Conservation (phyloP, 1,140 invertebrate species). For the Pollicipes pollicipes region DNA sequence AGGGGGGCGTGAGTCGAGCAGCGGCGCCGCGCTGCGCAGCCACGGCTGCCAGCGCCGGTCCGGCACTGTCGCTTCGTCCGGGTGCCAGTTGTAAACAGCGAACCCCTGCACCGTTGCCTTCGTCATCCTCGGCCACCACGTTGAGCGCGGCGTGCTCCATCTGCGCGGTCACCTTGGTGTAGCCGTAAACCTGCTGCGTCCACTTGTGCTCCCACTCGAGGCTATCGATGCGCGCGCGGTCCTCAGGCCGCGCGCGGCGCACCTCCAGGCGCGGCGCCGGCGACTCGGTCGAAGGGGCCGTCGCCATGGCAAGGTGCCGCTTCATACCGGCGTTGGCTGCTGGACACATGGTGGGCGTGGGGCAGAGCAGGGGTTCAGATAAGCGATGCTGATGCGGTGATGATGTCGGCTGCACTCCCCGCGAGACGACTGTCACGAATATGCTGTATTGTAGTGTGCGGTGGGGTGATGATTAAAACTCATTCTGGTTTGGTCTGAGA, state of each 20-base stretch:
- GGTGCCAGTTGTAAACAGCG: neutral
- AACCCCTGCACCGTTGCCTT: neutral
- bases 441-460: too few species aligned
- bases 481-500: too few species aligned
- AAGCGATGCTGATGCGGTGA: too few species aligned
- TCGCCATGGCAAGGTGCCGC: neutral
- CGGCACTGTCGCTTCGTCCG: neutral
- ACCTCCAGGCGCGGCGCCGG: neutral
- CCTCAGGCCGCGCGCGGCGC: too few species aligned
- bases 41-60: neutral
- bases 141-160: neutral
- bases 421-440: too few species aligned
- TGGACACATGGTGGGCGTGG: too few species aligned
- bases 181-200: neutral
- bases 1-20: neutral
- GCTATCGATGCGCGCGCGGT: neutral
- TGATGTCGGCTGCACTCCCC: too few species aligned
- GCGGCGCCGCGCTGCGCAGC: neutral
- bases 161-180: neutral
- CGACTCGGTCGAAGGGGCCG: too few species aligned
- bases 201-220: neutral
- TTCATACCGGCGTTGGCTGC: neutral
- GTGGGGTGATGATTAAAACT: too few species aligned
- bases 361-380: too few species aligned
- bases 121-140: neutral